Conservation (phyloP, 2,888 invertebrate genomes). For the Ectemnius lituratus region DNA sequence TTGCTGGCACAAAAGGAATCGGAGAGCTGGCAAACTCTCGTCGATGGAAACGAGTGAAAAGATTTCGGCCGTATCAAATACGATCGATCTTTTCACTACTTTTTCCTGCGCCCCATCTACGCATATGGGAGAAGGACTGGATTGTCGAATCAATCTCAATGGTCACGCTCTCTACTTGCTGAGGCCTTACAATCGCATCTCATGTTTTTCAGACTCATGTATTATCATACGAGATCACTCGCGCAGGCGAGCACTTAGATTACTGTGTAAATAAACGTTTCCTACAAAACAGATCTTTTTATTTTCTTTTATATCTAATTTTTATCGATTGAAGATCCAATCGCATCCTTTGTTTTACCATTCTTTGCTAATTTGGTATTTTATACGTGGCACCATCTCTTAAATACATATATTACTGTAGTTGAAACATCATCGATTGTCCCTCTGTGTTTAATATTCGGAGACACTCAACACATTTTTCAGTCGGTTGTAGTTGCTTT, state of each 20-base stretch:
- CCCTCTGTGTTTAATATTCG: too few species aligned
- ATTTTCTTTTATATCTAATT: background rate
- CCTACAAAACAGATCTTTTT: conserved; percentile 7
- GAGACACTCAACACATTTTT: too few species aligned
- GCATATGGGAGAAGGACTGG: background rate
- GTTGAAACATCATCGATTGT: too few species aligned
- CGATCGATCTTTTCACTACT: conserved; percentile 7
- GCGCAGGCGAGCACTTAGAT: conserved; percentile 16
- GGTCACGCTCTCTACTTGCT: conserved; percentile 6
- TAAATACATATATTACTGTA: too few species aligned
- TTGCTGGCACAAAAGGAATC: conserved; percentile 3
- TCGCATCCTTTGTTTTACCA: too few species aligned
- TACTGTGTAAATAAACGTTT: conserved; percentile 45
- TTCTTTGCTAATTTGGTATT: too few species aligned
- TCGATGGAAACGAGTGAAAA: conserved; percentile 12
- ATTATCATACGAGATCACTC: conserved; percentile 4
- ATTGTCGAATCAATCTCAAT: conserved; percentile 4
- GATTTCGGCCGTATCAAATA: background rate
- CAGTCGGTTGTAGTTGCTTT: too few species aligned
- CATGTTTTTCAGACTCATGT: background rate
- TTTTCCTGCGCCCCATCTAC: background rate
- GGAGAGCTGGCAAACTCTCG: background rate
- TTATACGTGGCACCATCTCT: too few species aligned
- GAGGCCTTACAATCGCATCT: background rate
- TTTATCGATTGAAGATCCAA: too few species aligned